Base-by-base conservation (phyloP, 2,888 invertebrate genomes). In the Tipula unca region DNA sequence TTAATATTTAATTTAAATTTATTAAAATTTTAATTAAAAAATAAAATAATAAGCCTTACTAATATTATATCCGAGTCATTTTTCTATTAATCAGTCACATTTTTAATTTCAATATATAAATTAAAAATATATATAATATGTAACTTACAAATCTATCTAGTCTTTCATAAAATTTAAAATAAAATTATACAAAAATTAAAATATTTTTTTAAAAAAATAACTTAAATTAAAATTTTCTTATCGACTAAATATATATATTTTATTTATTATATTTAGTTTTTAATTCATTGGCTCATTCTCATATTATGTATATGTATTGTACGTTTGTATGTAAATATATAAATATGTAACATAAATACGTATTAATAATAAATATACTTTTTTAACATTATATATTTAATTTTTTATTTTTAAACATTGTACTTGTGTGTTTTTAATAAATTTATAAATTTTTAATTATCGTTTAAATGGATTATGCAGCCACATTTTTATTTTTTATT, bases 271-370 rank as follows among this genome's bases (percentile, higher is more conserved):
- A 25, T 69, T 69, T 69, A 69, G 10, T 69, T 69, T 69, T 69
- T 69, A 69, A 69, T 69, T 69, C 25, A 69, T 69, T 69, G 69
- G 69, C 69, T 69, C 69, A 69, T 69, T 69, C 69, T 69, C 69
- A 69, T 69, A 69, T n/a, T 69, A 20, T 69, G 25, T 69, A 3
- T 6, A 13, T 69, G 25, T 69, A 69, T n/a, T 69, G 69, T 69
- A 25, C 25, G 1, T 48, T 1, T 48, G n/a, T 48, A 25, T 54
- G 17, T 25, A 69, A 1, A 10, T 69, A 69, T 48, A n/a, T 48
- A 14, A 25, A 69, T 69, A 69, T 25, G 25, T 69, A 69, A 69
- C 69, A 69, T 69, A 69, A 69, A 25, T 69, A 25, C 5, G 3
- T 10, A 25, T 25, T 69, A 69, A 25, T 69, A 69, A 69, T 69